Conservation (phyloP, 2,113 vertebrate genomes). For the Lanius ludovicianus region DNA sequence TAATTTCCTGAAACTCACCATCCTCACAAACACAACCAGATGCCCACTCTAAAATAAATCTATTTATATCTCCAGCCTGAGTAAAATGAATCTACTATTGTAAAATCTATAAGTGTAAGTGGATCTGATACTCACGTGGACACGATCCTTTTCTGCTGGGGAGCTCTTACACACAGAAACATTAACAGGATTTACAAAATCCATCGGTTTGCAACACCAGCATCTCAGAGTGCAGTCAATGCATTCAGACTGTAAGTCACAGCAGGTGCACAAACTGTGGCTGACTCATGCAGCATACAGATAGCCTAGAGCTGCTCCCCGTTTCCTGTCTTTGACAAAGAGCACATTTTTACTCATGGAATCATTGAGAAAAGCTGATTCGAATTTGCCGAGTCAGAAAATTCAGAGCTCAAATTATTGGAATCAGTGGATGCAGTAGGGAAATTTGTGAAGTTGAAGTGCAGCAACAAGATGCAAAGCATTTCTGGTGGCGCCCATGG, state of each 20-base stretch:
- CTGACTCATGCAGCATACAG: not conserved
- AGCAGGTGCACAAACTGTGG: conserved; percentile 34
- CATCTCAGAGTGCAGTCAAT: not conserved
- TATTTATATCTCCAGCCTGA: conserved; percentile 19
- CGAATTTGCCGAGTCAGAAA: not conserved
- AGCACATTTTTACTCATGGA: not conserved
- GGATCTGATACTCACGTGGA: conserved; percentile 34
- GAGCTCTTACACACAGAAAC: conserved; percentile 26
- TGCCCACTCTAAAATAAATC: not conserved
- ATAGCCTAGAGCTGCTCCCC: not conserved
- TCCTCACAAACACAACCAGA: not conserved
- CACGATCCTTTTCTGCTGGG: conserved; percentile 29
- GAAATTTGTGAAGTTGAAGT: not conserved
- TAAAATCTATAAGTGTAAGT: conserved; percentile 32
- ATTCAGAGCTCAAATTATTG: not conserved
- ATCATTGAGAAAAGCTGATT: not conserved
- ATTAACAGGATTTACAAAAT: conserved; percentile 47
- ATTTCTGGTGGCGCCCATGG: not conserved
- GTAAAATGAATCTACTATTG: not conserved
- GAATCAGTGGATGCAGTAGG: not conserved
- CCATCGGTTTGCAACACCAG: conserved; percentile 48
- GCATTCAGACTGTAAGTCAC: conserved; percentile 10
- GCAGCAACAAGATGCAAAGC: not conserved
- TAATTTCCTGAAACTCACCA: conserved; percentile 8
- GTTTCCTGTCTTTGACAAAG: not conserved